Base-by-base conservation (phyloP, 1,140 invertebrate genomes). In the Lepidotrigona ventralis region DNA sequence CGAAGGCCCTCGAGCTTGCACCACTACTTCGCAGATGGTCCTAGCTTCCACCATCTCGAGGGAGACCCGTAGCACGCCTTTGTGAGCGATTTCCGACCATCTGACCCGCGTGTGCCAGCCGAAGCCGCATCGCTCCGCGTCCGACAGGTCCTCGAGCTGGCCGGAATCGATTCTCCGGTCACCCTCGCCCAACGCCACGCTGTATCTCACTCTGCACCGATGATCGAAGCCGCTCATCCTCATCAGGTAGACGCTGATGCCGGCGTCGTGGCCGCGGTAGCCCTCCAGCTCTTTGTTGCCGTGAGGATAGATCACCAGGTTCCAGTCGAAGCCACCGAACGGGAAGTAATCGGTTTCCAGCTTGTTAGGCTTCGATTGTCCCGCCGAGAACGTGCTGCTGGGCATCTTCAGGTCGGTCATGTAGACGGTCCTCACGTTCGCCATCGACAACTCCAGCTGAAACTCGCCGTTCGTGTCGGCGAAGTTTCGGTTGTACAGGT, bases 301-400 rank as follows among this genome's bases (percentile, higher is more conserved):
- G 39, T 95, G 94, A 0, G 97, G 97, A 88, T 96, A 97, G 19
- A 97, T 95, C 0, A 96, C 95, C 14, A 98, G 93, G 86, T 97
- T 97, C 98, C 98, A 98, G 88, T 98, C 97, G 90, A 97, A 98
- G 19, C 97, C 96, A 9, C 97, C 96, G 88, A 97, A 97, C 1
- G 95, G 95, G 91, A 97, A 97, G 89, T 96, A 97, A 17, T 95
- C 95, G 1, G 96, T 96, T 90, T 97, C 97, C 64, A 97, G 89
- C 85, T 96, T 95, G 90, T 88, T 94, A 4, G 92, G 87, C 70
- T 94, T 94, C 23, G 93, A 83, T 73, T 94, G 94, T 11, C 92
- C 93, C 1, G 88, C 84, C 0, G 91, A 87, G 78, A 94, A 94
- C 11, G 93, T 91, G 33, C 93, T 91, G 17, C 92, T 92, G 63